These are phyloP conservation scores for Oxyura jamaicensis DNA, from an alignment of 2,113 vertebrate genomes.

Conservation along the genomic window DNA sequence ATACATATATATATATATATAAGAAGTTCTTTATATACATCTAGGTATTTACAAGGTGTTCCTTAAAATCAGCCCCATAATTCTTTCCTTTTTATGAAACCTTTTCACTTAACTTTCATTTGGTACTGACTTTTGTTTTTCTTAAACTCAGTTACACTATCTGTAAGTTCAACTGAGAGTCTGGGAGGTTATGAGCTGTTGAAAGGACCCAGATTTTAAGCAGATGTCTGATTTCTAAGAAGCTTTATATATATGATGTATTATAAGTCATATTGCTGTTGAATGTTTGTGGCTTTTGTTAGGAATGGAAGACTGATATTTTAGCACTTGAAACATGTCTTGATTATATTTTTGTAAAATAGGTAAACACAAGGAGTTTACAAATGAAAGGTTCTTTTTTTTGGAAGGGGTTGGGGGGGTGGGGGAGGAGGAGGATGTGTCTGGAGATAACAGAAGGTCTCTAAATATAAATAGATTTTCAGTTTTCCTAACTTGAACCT, in stretches of 20 bases:
- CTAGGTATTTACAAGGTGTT: background rate
- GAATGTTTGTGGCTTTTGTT: background rate
- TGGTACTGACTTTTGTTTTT: background rate
- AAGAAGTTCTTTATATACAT: too few species aligned
- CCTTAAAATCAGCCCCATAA: background rate
- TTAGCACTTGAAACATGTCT: background rate
- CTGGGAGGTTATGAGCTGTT: background rate
- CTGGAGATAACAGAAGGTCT: background rate
- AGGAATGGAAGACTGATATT: background rate
- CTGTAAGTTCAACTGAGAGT: accelerated
- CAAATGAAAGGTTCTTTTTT: background rate
- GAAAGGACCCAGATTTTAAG: background rate
- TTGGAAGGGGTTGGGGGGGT: background rate
- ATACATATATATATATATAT: too few species aligned
- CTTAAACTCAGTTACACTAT: background rate
- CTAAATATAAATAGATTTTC: background rate
- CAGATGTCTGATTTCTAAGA: background rate
- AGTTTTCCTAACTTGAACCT: background rate
- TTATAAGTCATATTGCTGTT: background rate
- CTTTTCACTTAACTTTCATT: background rate
- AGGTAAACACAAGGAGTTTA: background rate
- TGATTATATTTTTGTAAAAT: background rate
- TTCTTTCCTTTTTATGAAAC: background rate
- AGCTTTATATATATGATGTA: background rate
- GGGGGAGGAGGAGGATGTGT: background rate